A percentile compares a stretch with the other conserved stretches of the same genome.
Conservation (phyloP, 2,797 vertebrate genomes). For the Rhinogobio ventralis region DNA sequence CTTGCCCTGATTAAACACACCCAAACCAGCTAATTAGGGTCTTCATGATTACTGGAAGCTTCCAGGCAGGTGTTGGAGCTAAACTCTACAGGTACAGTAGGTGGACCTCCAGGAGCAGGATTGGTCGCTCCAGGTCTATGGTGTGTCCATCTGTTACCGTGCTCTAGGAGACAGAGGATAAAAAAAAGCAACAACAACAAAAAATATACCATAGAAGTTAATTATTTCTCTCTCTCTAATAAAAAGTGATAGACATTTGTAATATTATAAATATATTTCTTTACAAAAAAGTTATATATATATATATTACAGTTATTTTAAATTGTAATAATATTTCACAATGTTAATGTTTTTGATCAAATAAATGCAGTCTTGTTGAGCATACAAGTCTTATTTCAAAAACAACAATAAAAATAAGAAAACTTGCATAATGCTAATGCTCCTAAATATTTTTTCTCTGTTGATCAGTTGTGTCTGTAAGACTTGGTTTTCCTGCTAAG, state of each 20-base stretch:
- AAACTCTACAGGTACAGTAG: conserved; percentile 37
- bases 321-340: background rate
- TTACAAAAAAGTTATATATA: too few species aligned
- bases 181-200: background rate
- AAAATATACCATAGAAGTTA: background rate
- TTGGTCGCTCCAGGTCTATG: conserved; percentile 8
- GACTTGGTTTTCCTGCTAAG: too few species aligned
- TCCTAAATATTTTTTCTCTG: background rate
- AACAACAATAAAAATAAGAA: too few species aligned
- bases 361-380: background rate
- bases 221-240: too few species aligned
- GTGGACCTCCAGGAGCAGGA: conserved; percentile 10
- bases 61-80: conserved; percentile 21
- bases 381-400: too few species aligned
- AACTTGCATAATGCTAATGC: background rate
- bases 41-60: conserved; percentile 8
- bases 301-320: background rate
- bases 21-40: conserved; percentile 25
- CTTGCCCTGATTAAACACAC: conserved; percentile 22
- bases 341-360: background rate
- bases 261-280: background rate
- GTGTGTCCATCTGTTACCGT: conserved; percentile 34
- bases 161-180: background rate
- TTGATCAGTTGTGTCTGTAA: background rate
- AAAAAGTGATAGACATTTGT: background rate